Percentiles rank a stretch among this genome's conserved stretches.
Conservation (phyloP, 2,797 vertebrate species). For the Sarcophilus harrisii region DNA sequence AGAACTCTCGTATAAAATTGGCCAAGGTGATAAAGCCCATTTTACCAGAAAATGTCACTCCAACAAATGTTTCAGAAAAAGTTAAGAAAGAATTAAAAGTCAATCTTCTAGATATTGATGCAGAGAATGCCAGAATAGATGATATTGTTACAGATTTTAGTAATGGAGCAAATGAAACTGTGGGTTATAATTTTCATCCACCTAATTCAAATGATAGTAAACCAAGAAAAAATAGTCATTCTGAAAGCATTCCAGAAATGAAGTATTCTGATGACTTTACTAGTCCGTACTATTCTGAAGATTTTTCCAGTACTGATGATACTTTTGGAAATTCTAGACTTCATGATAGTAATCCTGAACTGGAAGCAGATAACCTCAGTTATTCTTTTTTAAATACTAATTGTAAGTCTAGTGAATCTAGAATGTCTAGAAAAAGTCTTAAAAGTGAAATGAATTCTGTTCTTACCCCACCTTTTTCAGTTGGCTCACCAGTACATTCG, state of each 20-base stretch:
- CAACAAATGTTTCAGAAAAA: slow-evolving; percentile 14
- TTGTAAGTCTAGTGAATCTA: slow-evolving; percentile 72
- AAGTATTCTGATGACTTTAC: slow-evolving; percentile 84
- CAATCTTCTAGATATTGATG: slow-evolving; percentile 75
- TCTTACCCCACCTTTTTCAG: slow-evolving; percentile 85
- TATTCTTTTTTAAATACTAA: slow-evolving; percentile 56
- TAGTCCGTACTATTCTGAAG: slow-evolving; percentile 87
- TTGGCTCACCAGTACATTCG: slow-evolving; percentile 85
- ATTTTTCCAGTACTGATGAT: slow-evolving; percentile 88
- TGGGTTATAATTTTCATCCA: slow-evolving; percentile 25
- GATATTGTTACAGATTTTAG: slow-evolving; percentile 58
- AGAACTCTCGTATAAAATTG: background rate
- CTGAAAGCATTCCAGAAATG: slow-evolving; percentile 77
- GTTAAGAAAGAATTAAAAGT: slow-evolving; percentile 48
- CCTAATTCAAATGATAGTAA: slow-evolving; percentile 57
- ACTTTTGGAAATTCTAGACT: slow-evolving; percentile 81
- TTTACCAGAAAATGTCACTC: slow-evolving; percentile 25
- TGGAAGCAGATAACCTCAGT: slow-evolving; percentile 71
- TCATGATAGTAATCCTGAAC: slow-evolving; percentile 82
- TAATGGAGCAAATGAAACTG: slow-evolving; percentile 57
- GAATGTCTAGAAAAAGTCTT: slow-evolving; percentile 78
- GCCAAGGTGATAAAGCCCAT: background rate
- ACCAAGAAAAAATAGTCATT: slow-evolving; percentile 68
- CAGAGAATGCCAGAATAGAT: slow-evolving; percentile 66
- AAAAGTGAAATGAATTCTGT: slow-evolving; percentile 74